Evolutionary conservation across 2,797 vertebrate genomes (phyloP), one percentile per base, ranked within the genome.

Genomic region (Myotis vivesi): DNA sequence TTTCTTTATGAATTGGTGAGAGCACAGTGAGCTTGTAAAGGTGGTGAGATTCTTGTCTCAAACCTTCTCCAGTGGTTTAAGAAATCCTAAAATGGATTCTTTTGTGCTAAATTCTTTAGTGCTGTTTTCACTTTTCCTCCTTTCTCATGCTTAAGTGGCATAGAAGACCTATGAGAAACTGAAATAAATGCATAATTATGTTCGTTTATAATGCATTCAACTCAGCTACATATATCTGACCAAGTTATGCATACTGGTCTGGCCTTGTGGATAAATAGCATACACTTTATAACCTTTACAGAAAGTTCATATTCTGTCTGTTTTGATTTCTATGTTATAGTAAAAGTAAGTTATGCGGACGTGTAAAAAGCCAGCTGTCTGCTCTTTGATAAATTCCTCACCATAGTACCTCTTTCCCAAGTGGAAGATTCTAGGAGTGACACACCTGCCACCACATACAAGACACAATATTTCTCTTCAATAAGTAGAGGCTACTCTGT

Each of bases 181-280:
- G n/a, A 89, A 94, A 77, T 87, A 98, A 97, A 96, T 72, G 98
- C 94, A 94, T 44, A 89, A 75, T 82, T 95, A 95, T 68, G 38
- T 73, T 93, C 92, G 95, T 95, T 77, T 96, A 89, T 71, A 95
- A 98, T 96, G 92, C 93, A 94, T 66, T 79, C 68, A 91, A 93
- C 68, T 85, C 59, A 55, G 79, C 59, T 77, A 36, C 59, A 69
- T 49, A n/a, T 91, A 96, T 97, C 97, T 97, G 95, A 80, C 69
- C 15, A 1, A 93, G 69, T 83, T 83, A 87, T 44, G 25, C 30
- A 5, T 19, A 53, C 22, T 55, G 33, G 76, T 81, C 49, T 83
- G 94, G 91, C 57, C 87, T 85, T 80, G 1, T 66, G 94, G 77
- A 84, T 95, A 96, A 92, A 94, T 53, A 95, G 59, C 41, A 88